Evolutionary conservation across 30 jellyfish, hydroid and myxozoan species (phyloP), one percentile per base, ranked within the genome.

Genomic region (Morbakka virulenta): DNA sequence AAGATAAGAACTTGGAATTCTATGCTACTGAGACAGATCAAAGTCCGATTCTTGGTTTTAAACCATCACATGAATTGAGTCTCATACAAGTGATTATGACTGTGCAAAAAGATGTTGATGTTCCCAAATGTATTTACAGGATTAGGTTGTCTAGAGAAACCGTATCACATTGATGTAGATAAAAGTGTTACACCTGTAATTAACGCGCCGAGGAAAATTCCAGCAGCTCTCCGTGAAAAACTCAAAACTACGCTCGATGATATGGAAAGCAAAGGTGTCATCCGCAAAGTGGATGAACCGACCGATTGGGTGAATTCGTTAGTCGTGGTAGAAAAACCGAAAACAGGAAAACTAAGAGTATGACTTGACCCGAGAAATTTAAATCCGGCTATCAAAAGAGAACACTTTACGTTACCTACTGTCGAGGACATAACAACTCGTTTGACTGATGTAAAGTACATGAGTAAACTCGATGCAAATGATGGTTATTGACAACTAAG

Each of bases 391-490:
- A 35, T 78, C 9, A 28, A 66, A 30, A 34, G 86, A 35, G 89
- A 78, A 65, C 85, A 35, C 49, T 67, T 63, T 21, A 73, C 47
- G 64, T 35, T 80, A 23, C 81, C 67, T 28, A 75, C 87, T 29
- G 28, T 28, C 6, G 85, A 80, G 34, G 92, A 80, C 49, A 70
- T 80, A 3, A 21, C 92, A 70, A 35, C 64, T 13, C 48, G 92
- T 68, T 35, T 69, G 11, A 51, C 79, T 49, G 89, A 80, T 9
- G 92, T 89, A 30, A 69, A 26, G 28, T 20, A 1, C 13, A 67
- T 78, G 79, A 67, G 83, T 17, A 69, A 69, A 81, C 66, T 80
- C 11, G 92, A 80, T 50, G 66, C 89, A 21, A 80, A 31, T 14
- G 2, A 51, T 23, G 79, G 87, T 14, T 71, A 25, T 27, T 78